Conservation (phyloP, 2,797 vertebrate species). For the Hippoglossus hippoglossus region DNA sequence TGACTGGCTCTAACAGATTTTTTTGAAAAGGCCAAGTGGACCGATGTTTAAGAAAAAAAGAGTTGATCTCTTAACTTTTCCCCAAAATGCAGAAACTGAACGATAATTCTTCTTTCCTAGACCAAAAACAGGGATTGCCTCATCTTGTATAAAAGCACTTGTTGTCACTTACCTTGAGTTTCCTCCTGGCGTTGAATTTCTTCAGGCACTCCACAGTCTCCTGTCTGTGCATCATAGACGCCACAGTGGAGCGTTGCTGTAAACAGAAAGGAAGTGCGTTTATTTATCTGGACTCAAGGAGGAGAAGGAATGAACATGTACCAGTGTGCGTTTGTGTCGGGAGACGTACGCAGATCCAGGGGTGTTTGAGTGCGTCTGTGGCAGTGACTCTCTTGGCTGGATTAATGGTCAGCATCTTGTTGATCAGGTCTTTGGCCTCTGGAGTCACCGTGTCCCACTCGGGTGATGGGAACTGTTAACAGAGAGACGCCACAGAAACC, state of each 20-base stretch:
- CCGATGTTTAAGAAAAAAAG: neutral
- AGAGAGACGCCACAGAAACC: neutral
- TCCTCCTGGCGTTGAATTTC: slow-evolving; percentile 97
- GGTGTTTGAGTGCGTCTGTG: slow-evolving; percentile 94
- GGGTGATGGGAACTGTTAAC: slow-evolving; percentile 93
- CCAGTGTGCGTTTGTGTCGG: neutral
- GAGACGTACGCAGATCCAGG: slow-evolving; percentile 95
- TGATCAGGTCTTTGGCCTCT: slow-evolving; percentile 98
- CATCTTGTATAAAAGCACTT: too few relatives aligned
- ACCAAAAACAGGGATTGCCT: neutral
- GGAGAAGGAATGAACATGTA: neutral
- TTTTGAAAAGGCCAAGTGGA: neutral
- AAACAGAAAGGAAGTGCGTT: slow-evolving; percentile 26
- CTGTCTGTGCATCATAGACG: slow-evolving; percentile 99
- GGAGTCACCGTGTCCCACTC: slow-evolving; percentile 99
- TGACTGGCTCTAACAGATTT: neutral
- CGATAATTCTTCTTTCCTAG: neutral
- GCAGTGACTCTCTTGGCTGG: slow-evolving; percentile 95
- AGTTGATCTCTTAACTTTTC: neutral
- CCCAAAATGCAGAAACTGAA: neutral
- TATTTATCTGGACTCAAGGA: neutral
- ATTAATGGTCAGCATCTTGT: slow-evolving; percentile 99
- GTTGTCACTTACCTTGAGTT: slow-evolving; percentile 89
- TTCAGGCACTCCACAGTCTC: slow-evolving; percentile 98
- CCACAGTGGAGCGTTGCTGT: slow-evolving; percentile 98